Evolutionary conservation across 2,113 vertebrate species (phyloP), one percentile per base, ranked within the genome.

Genomic region (Cephalopholis sonnerati): DNA sequence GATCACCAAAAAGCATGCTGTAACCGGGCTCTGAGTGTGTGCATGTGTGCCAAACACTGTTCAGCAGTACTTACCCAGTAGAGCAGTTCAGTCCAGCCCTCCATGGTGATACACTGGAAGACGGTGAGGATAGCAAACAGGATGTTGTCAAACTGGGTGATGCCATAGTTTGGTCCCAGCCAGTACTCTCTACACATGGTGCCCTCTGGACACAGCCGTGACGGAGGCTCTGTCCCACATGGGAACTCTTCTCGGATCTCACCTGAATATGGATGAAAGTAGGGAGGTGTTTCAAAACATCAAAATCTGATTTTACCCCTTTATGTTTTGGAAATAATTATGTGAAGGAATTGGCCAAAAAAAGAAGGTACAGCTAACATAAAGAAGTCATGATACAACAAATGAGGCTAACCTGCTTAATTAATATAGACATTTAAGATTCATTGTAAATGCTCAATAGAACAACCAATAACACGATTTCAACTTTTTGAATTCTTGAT

Each of bases 41-140:
- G n/a, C 57, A 44, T 51, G 48, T 50, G 17, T 18, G 1, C 50
- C 50, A 17, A 44, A 39, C 9, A 4, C 5, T 58, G 65, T 71
- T 66, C 13, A 57, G 58, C 7, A 11, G 58, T 66, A 90, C 97
- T 93, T 89, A 99, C 97, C 81, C 96, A 95, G 93, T 99, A 99
- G 82, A 99, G 96, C 89, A 98, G 96, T 22, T 99, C 97, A 10
- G 96, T 98, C 97, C 97, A 98, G 77, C 97, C 97, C 95, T 98
- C 97, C 97, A 98, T 98, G 93, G 97, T 98, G 95, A 98, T 98
- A 88, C 97, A 98, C 93, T 98, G 97, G 95, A 98, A 98, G 91
- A 98, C 97, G 41, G 97, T 98, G 87, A 98, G 96, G 71, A 98
- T 95, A 59, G 97, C 97, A 79, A 98, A 98, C 85, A 98, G 95